Evolutionary conservation across 37 sponge, comb jelly and placozoan genomes (phyloP).

Genomic region (Cliona cf. orientalis): DNA sequence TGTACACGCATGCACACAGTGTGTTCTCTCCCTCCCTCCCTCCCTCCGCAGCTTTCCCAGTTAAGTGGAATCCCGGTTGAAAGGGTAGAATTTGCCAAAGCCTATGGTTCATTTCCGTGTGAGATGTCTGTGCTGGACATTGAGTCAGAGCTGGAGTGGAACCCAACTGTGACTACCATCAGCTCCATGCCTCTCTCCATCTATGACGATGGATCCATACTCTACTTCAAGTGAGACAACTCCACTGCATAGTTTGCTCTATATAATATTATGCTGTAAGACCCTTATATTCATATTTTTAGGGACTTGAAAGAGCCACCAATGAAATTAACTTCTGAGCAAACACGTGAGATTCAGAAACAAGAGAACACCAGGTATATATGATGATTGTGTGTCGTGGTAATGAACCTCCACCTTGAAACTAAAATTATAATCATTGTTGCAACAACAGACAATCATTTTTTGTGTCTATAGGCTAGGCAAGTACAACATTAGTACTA

Average conservation of each 20-base stretch:
- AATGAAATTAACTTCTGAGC: conserved; percentile 64
- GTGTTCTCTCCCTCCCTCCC: too few relatives aligned
- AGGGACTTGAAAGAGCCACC: conserved; percentile 71
- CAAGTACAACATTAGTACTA: conserved; percentile 49
- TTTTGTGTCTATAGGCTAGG: conserved; percentile 20
- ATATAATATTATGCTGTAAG: too few relatives aligned
- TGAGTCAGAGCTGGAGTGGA: conserved; percentile 88
- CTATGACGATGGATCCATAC: conserved; percentile 83
- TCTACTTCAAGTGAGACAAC: conserved; percentile 82
- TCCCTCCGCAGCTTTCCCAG: neutral
- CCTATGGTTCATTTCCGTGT: conserved; percentile 82
- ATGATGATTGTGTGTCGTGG: too few relatives aligned
- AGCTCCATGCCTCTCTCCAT: conserved; percentile 70
- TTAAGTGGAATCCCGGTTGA: conserved; percentile 17
- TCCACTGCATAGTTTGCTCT: too few relatives aligned
- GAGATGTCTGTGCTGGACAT: conserved; percentile 85
- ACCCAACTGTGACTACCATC: conserved; percentile 61
- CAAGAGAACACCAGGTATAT: conserved; percentile 71
- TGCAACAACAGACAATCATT: neutral
- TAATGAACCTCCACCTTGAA: too few relatives aligned
- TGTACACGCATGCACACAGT: too few relatives aligned
- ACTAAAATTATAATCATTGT: neutral
- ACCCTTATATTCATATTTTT: too few relatives aligned
- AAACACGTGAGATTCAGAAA: conserved; percentile 70
- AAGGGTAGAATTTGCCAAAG: conserved; percentile 15